Conservation (phyloP, 2,113 vertebrate species). For the Platichthys stellatus region DNA sequence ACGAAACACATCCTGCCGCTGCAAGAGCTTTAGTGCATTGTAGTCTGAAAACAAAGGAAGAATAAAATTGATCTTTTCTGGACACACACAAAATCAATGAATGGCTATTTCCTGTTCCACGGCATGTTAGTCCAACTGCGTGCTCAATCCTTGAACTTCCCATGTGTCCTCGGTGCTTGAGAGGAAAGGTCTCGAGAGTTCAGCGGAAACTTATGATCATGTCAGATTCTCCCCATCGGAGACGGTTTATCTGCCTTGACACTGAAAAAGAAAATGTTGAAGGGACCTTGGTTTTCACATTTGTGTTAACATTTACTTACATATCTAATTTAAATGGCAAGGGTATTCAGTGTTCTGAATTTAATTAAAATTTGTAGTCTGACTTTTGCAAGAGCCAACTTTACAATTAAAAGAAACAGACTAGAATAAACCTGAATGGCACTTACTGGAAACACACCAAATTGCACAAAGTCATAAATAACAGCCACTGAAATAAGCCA, state of each 20-base stretch:
- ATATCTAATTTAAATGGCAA: background rate
- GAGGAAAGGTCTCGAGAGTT: constrained; percentile 70
- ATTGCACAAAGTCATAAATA: too few species aligned
- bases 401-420: too few species aligned
- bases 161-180: constrained; percentile 62
- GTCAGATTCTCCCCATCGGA: constrained; percentile 49
- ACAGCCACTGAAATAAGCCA: too few species aligned
- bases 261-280: constrained; percentile 4
- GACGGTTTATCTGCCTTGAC: constrained; percentile 36
- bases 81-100: constrained; percentile 87
- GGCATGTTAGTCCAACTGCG: constrained; percentile 81
- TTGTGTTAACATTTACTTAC: constrained; percentile 4
- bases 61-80: constrained; percentile 86
- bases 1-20: constrained; percentile 83
- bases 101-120: constrained; percentile 85
- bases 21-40: constrained; percentile 82
- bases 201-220: constrained; percentile 73
- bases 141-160: constrained; percentile 81
- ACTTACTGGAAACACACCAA: too few species aligned
- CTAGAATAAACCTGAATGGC: background rate
- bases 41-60: constrained; percentile 86
- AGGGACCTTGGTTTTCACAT: constrained; percentile 16
- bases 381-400: background rate
- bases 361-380: background rate
- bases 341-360: constrained; percentile 1